Evolutionary conservation across 1,140 invertebrate genomes (phyloP).

Genomic region (Luehdorfia chinensis): DNA sequence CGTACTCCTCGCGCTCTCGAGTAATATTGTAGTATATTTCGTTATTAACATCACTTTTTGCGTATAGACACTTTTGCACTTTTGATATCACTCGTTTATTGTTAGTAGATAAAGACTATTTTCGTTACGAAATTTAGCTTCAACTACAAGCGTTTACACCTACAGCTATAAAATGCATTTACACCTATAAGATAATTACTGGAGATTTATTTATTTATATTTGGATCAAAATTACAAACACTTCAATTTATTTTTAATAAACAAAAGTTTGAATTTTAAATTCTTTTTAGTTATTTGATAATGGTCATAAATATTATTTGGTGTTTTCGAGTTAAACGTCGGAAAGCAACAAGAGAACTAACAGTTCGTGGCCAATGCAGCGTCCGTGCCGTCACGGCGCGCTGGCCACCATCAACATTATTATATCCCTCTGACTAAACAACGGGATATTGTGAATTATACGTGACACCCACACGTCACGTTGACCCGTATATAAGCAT

Average conservation of each 20-base stretch:
- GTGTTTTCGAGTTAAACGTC: conserved; percentile 24
- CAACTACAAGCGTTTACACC: background rate
- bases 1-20: conserved; percentile 68
- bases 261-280: no score
- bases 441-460: conserved; percentile 69
- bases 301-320: no score
- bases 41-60: conserved; percentile 65
- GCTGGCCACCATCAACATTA: conserved; percentile 47
- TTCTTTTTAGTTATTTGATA: no score
- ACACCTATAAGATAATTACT: no score
- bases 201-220: no score
- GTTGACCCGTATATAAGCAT: conserved; percentile 29
- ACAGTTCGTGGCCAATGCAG: conserved; percentile 16
- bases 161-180: no score
- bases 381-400: conserved; percentile 43
- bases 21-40: conserved; percentile 67
- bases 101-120: no score
- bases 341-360: conserved; percentile 36
- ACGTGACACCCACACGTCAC: conserved; percentile 49
- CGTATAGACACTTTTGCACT: conserved; percentile 25
- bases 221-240: no score
- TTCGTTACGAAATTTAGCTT: no score
- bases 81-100: no score
- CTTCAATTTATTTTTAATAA: no score
- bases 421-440: conserved; percentile 48